These are phyloP conservation scores for Arctocebus calabarensis DNA, from an alignment of 2,797 vertebrate genomes.

Conservation along the genomic window DNA sequence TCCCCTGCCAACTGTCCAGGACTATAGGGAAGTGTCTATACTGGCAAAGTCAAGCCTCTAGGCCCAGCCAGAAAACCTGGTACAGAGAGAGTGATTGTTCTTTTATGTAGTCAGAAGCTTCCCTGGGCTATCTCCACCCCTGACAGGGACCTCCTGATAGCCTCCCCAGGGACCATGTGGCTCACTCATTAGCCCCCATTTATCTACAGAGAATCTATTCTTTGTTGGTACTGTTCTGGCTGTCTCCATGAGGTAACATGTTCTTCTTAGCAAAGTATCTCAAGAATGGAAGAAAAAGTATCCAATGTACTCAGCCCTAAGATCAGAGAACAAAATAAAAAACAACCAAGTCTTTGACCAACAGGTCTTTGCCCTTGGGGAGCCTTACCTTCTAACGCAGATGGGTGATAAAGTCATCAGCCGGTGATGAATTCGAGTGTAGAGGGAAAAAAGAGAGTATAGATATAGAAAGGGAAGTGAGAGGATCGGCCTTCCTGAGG, in stretches of 20 bases:
- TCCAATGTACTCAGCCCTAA: no score
- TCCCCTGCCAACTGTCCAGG: not conserved
- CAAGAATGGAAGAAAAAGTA: no score
- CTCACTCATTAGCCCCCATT: not conserved
- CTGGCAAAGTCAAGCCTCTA: not conserved
- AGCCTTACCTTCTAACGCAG: not conserved
- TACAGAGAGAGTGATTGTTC: rapidly evolving
- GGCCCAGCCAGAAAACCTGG: not conserved
- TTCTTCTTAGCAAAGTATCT: no score
- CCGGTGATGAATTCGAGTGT: not conserved
- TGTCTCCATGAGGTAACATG: not conserved
- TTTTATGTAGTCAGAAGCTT: not conserved
- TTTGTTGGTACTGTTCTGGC: not conserved
- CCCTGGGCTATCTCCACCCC: rapidly evolving
- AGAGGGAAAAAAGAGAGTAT: not conserved
- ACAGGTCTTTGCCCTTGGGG: not conserved
- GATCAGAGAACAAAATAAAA: not conserved
- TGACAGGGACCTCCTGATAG: no score
- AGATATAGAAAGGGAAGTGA: rapidly evolving
- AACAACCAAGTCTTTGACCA: no score
- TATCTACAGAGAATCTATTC: not conserved
- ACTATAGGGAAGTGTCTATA: not conserved
- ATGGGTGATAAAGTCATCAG: not conserved
- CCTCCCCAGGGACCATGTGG: rapidly evolving
- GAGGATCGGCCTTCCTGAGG: not conserved